Evolutionary conservation across 2,113 vertebrate genomes (phyloP), one percentile per base, ranked within the genome.

Genomic region (Megaleporinus macrocephalus): DNA sequence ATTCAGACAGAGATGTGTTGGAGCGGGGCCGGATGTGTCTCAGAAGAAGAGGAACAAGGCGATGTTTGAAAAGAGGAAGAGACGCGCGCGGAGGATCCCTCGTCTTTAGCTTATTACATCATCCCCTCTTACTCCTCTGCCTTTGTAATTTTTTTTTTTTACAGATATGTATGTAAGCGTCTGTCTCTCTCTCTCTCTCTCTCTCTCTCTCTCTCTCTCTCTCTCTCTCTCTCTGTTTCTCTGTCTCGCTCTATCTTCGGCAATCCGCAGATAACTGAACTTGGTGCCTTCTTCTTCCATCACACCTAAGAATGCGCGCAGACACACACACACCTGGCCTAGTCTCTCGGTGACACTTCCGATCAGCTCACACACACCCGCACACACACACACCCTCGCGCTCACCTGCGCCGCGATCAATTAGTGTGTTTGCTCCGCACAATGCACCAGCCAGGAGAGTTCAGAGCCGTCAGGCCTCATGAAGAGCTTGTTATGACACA

Each of bases 101-200:
- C 76, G 16, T 82, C 76, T 84, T 84, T 79, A 80, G 59, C 81
- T 63, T 63, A 84, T 85, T 87, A 84, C 86, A 85, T 87, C 83
- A 87, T 68, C 61, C 62, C 15, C 13, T 33, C 62, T 77, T 22
- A 77, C 62, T 65, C 44, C 69, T 53, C 41, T 7, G 20, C 33
- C 22, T 72, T 68, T 78, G 16, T 29, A 36, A 65, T 68, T 75
- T 55, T 16, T 41, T 49, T 78, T 22, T 14, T 18, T 68, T 53
- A 53, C 51, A 78, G 41, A 16, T 18, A 71, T 47, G 47, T 18
- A 36, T 68, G 47, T 36, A 53, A 11, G 41, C 33, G n/a, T 2
- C 59, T 76, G 29, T 16, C 47, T 14, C 27, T 16, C n/a, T 18
- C 49, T 70, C 10, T n/a, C 20, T 26, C 33, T 74, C 30, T 59